phyloP scores from a whole-genome alignment of 1,140 invertebrate species.

The Oedothorax gibbosus region DNA sequence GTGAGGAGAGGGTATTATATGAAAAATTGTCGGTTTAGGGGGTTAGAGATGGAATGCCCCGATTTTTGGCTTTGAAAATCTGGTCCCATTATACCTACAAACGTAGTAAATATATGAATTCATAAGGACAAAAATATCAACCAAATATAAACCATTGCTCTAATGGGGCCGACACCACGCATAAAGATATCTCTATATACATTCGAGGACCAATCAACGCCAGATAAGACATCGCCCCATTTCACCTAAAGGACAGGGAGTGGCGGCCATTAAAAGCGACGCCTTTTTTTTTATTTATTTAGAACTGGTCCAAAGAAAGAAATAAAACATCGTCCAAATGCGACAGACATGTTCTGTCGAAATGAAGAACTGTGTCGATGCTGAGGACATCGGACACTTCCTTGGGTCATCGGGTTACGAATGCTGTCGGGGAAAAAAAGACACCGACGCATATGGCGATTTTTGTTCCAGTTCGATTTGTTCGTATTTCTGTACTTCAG shows the following conservation, averaged over 20 bases:
- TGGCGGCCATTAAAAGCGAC: not conserved
- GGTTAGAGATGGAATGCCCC: too few relatives aligned
- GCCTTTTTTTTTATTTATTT: slow-evolving; percentile 22
- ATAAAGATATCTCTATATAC: slow-evolving; percentile 5
- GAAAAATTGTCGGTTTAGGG: too few relatives aligned
- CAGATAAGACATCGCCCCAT: not conserved
- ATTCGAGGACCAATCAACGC: not conserved
- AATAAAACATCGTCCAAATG: slow-evolving; percentile 13
- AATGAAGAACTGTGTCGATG: slow-evolving; percentile 29
- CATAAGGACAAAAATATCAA: too few relatives aligned
- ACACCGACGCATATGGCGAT: not conserved
- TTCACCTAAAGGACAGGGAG: slow-evolving; percentile 29
- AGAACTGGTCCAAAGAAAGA: slow-evolving; percentile 11
- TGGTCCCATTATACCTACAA: too few relatives aligned
- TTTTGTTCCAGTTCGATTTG: too few relatives aligned
- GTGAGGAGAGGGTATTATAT: too few relatives aligned
- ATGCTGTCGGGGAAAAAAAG: slow-evolving; percentile 29
- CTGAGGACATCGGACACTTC: slow-evolving; percentile 31
- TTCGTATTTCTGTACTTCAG: too few relatives aligned
- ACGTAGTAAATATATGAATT: too few relatives aligned
- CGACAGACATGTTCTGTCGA: slow-evolving; percentile 35
- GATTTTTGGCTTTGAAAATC: too few relatives aligned
- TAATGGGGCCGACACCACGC: not conserved
- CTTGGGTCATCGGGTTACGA: slow-evolving; percentile 37
- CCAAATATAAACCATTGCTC: too few relatives aligned